Base-by-base conservation (phyloP, 2,797 vertebrate species). In the Pseudochaenichthys georgianus region DNA sequence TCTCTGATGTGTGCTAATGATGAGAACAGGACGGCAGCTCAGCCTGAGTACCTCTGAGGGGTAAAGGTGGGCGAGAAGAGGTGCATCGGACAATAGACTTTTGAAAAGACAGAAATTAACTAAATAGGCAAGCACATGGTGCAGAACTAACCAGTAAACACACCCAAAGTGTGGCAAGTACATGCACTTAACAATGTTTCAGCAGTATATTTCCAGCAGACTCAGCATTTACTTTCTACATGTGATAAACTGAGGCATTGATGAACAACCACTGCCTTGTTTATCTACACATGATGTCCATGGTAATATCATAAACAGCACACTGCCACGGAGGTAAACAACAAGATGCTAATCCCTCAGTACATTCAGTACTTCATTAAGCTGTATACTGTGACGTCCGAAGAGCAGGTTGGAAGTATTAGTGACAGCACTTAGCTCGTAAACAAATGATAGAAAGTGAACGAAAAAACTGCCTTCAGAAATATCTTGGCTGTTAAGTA, bases 1-100 rank as follows among this genome's bases (percentile, higher is more conserved):
- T 52, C 84, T 89, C 83, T 93, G 91, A 94, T 93, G 83, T 84
- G 84, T 55, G 64, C 83, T 94, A 93, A 95, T 89, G 92, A 92
- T 85, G 77, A 80, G 81, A 77, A 90, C 87, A 59, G 69, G 68
- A 77, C 31, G 38, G 50, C 73, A 54, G 62, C 71, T 69, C 72
- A 55, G 79, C 47, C 64, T 77, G 74, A 82, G 75, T 63, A 75
- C 73, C 77, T 79, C 53, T 23, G 19, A 71, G 72, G 72, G 81
- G 73, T 71, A 23, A 81, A 76, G 67, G 64, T 84, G 64, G 79
- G 68, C 2, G 45, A n/a, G 66, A 66, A 69, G 62, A 68, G 34
- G 71, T 69, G 73, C 67, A 50, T 60, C 9, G 5, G 51, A 64
- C 51, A 65, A 43, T 52, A 72, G 53, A 70, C 28, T 73, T 65